Evolutionary conservation across 2,888 invertebrate genomes (phyloP).

Genomic region (Heliconius cydno): DNA sequence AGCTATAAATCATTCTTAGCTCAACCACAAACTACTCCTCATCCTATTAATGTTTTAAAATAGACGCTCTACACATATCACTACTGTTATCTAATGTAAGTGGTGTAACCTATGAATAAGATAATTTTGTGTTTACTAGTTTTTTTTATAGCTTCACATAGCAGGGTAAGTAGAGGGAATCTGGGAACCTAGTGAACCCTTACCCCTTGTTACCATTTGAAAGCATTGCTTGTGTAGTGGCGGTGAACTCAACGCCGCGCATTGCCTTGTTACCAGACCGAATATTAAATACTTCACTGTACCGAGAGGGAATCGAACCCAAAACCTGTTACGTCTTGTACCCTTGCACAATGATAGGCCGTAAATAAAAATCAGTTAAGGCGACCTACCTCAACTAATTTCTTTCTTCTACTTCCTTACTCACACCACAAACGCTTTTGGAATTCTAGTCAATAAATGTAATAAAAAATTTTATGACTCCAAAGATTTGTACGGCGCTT

Average conservation of each 20-base stretch:
- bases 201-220: too few relatives aligned
- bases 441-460: conserved; percentile 35
- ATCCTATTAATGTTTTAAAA: conserved; percentile 17
- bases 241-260: too few relatives aligned
- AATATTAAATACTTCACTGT: too few relatives aligned
- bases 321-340: too few relatives aligned
- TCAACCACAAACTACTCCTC: background rate
- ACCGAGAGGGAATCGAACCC: too few relatives aligned
- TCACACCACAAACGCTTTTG: conserved; percentile 22
- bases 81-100: background rate
- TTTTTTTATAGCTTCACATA: too few relatives aligned
- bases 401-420: conserved; percentile 16
- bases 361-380: background rate
- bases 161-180: too few relatives aligned
- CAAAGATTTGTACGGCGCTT: conserved; percentile 62
- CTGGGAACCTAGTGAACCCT: too few relatives aligned
- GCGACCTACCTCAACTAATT: conserved; percentile 24
- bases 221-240: too few relatives aligned
- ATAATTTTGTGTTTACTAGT: background rate
- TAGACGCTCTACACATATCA: conserved; percentile 4
- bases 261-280: too few relatives aligned
- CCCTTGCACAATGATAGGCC: too few relatives aligned
- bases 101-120: background rate
- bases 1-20: conserved; percentile 1
- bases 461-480: conserved; percentile 49